These are phyloP conservation scores for Ennomos erosarius DNA, from an alignment of 2,888 invertebrate genomes.

Conservation along the genomic window DNA sequence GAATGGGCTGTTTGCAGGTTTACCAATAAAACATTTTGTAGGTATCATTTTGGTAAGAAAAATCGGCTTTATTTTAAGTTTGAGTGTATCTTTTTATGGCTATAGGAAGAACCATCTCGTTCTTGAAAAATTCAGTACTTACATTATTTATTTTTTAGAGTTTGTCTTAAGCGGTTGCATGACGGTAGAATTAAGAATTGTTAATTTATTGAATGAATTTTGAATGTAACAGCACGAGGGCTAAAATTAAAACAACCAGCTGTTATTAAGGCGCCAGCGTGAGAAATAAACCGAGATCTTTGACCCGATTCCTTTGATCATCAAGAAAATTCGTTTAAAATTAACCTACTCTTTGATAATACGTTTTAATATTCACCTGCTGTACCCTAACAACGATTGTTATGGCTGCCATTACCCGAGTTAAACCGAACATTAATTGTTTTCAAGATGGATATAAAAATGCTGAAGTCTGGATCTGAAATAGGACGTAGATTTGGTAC, in stretches of 20 bases:
- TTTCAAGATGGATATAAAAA: constrained; percentile 15
- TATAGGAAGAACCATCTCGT: no score
- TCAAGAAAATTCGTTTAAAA: constrained; percentile 18
- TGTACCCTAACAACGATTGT: constrained; percentile 25
- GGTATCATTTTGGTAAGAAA: no score
- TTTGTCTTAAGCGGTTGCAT: no score
- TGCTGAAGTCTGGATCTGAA: constrained; percentile 14
- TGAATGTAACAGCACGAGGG: neutral
- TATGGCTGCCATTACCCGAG: constrained; percentile 15
- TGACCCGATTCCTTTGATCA: constrained; percentile 23
- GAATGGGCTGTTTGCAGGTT: neutral
- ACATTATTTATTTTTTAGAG: no score
- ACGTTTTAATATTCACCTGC: constrained; percentile 21
- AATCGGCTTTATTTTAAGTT: no score
- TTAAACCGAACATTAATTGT: constrained; percentile 12
- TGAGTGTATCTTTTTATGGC: no score
- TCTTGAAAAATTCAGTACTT: no score
- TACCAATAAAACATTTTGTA: no score
- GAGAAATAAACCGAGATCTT: constrained; percentile 19
- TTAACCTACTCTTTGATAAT: constrained; percentile 15
- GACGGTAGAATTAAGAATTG: neutral
- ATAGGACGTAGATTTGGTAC: neutral
- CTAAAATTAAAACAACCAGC: constrained; percentile 8
- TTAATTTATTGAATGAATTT: constrained; percentile 1
- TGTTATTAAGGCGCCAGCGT: constrained; percentile 12